Conservation (phyloP, 2,797 vertebrate genomes). For the Buceros bicornis region DNA sequence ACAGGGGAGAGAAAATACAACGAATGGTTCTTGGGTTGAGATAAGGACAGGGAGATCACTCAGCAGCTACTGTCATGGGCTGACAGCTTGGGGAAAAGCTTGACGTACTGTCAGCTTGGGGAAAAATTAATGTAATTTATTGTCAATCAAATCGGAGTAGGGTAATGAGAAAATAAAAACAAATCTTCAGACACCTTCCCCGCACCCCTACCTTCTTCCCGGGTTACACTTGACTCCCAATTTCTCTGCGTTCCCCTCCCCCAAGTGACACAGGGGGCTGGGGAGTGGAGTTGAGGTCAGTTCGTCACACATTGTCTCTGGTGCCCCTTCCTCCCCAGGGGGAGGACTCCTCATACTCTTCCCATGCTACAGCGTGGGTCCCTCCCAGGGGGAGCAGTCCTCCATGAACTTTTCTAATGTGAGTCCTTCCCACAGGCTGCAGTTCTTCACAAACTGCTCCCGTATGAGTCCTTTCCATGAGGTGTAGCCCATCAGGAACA, state of each 20-base stretch:
- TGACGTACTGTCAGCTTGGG: neutral
- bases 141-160: neutral
- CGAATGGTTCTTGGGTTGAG: neutral
- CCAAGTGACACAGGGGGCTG: neutral
- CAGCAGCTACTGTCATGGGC: rapidly evolving
- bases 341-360: neutral
- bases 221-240: neutral
- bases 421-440: neutral
- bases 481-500: neutral
- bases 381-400: neutral
- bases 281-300: neutral
- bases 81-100: neutral
- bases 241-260: neutral
- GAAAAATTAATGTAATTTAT: neutral
- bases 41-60: neutral
- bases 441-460: neutral
- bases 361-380: neutral
- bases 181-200: neutral
- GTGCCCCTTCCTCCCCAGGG: neutral
- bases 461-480: neutral
- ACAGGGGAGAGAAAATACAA: neutral
- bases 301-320: neutral
- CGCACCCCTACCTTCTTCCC: neutral
- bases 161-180: neutral
- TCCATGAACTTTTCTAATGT: rapidly evolving